Conservation (phyloP, 2,113 vertebrate species). For the Hyla sarda region DNA sequence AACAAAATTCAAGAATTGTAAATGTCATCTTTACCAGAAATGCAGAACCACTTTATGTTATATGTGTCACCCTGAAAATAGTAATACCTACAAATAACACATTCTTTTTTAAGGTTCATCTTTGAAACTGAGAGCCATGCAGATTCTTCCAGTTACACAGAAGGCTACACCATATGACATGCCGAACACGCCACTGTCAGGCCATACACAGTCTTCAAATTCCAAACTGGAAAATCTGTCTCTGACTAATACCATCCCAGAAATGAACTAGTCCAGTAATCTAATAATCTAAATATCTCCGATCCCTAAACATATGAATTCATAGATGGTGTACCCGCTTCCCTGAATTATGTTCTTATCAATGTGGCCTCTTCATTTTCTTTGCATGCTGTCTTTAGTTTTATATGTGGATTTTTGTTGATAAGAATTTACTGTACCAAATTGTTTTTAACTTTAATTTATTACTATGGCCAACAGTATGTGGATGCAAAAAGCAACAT, state of each 20-base stretch:
- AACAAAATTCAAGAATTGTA: too few species aligned
- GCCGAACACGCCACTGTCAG: conserved; percentile 19
- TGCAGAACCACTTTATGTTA: background rate
- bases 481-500: too few species aligned
- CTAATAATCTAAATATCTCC: conserved; percentile 34
- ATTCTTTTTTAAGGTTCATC: background rate
- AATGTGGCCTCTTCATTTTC: background rate
- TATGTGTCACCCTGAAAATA: background rate
- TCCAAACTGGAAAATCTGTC: conserved; percentile 28
- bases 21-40: too few species aligned
- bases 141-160: background rate
- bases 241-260: conserved; percentile 9
- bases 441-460: too few species aligned
- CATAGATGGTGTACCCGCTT: background rate
- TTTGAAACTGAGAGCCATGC: background rate
- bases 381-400: background rate
- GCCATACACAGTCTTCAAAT: conserved; percentile 22
- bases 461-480: too few species aligned
- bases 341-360: background rate
- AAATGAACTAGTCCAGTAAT: conserved; percentile 20
- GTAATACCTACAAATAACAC: background rate
- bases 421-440: background rate
- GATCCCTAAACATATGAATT: conserved; percentile 9
- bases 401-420: background rate
- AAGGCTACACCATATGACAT: background rate